phyloP scores from a whole-genome alignment of 2,888 invertebrate genomes.

The Agelastica alni region DNA sequence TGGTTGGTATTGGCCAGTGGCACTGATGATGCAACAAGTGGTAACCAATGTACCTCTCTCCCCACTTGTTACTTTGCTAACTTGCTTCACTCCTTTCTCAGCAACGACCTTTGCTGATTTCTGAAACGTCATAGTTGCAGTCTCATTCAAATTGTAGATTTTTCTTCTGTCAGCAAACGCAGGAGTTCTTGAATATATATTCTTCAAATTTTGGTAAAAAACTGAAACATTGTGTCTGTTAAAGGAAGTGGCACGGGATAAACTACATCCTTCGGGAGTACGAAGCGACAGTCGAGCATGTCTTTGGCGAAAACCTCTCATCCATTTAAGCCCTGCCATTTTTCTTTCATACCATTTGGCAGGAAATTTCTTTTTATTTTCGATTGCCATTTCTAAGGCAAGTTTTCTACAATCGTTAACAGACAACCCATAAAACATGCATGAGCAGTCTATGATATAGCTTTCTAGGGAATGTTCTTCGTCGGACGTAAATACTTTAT shows the following conservation, averaged over 20 bases:
- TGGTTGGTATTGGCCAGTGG: too few species aligned
- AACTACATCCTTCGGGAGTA: constrained; percentile 17
- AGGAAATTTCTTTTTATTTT: constrained; percentile 20
- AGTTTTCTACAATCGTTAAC: constrained; percentile 16
- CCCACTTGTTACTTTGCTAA: constrained; percentile 18
- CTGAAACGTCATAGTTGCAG: constrained; percentile 26
- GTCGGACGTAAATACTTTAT: constrained; percentile 16
- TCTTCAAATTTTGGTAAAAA: constrained; percentile 20
- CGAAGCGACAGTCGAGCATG: constrained; percentile 17
- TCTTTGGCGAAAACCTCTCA: constrained; percentile 14
- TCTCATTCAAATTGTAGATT: constrained; percentile 28
- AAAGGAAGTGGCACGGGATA: constrained; percentile 10
- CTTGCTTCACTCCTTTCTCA: constrained; percentile 20
- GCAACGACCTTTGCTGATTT: constrained; percentile 24
- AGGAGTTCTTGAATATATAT: constrained; percentile 15
- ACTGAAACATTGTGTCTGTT: constrained; percentile 15
- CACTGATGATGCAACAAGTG: constrained; percentile 10
- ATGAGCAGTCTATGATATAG: constrained; percentile 10
- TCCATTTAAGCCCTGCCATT: constrained; percentile 36
- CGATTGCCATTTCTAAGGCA: constrained; percentile 10
- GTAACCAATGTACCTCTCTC: constrained; percentile 10
- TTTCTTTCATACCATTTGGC: constrained; percentile 50
- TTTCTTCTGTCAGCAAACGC: constrained; percentile 20
- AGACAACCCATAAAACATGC: constrained; percentile 14
- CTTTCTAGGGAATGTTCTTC: constrained; percentile 15